Evolutionary conservation across 2,888 invertebrate species (phyloP).

Genomic region (Stenurella melanura): DNA sequence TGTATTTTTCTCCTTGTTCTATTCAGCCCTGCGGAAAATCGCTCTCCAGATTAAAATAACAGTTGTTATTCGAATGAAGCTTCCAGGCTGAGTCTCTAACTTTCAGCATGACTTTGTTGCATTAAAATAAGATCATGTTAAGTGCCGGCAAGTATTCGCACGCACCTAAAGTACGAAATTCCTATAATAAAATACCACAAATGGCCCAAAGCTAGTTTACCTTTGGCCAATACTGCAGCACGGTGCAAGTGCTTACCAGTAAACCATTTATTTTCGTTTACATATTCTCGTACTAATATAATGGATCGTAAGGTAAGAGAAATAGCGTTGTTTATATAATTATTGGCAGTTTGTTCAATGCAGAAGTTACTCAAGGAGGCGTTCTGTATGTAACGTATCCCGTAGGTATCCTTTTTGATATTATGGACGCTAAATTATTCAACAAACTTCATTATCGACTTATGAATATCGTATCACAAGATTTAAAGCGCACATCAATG

Average conservation of each 20-base stretch:
- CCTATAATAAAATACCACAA: neutral
- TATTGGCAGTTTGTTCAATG: neutral
- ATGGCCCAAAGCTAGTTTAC: neutral
- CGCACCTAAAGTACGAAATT: neutral
- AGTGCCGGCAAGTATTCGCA: conserved; percentile 1
- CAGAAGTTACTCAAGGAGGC: too few species aligned
- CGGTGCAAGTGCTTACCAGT: neutral
- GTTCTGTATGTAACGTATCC: neutral
- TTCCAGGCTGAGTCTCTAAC: neutral
- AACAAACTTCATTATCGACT: neutral
- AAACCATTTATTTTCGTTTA: neutral
- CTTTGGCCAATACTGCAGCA: neutral
- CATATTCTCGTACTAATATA: neutral
- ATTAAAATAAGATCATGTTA: conserved; percentile 4
- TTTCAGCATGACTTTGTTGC: neutral
- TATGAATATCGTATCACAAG: too few species aligned
- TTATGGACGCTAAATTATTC: neutral
- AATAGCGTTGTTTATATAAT: neutral
- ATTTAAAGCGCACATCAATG: too few species aligned
- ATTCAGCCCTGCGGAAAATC: neutral
- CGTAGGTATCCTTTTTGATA: neutral
- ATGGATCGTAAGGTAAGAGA: neutral
- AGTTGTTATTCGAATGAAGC: neutral
- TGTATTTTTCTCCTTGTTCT: neutral
- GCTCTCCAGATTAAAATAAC: neutral